Evolutionary conservation across 2,888 invertebrate genomes (phyloP).

Genomic region (Lobophora halterata): DNA sequence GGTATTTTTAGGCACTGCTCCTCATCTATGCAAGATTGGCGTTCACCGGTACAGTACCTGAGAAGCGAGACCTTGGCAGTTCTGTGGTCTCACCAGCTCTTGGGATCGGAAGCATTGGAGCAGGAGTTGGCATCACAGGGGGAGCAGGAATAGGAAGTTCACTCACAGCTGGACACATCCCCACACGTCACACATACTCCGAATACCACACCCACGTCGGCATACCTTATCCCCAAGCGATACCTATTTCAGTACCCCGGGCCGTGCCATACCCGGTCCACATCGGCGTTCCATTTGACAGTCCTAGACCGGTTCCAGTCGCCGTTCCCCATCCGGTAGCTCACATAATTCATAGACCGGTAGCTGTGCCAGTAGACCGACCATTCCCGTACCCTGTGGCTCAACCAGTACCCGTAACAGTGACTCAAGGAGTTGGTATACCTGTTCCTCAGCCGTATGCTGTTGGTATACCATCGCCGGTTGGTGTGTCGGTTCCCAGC

Average conservation of each 20-base stretch:
- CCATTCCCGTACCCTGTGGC: constrained; percentile 79
- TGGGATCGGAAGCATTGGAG: background rate
- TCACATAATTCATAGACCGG: constrained; percentile 66
- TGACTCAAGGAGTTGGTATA: constrained; percentile 75
- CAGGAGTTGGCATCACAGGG: constrained; percentile 2
- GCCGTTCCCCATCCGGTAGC: constrained; percentile 74
- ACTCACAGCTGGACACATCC: constrained; percentile 35
- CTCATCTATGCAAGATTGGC: constrained; percentile 30
- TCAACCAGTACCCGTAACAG: constrained; percentile 74
- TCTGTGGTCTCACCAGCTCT: constrained; percentile 17
- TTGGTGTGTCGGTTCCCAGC: constrained; percentile 38
- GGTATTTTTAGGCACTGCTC: constrained; percentile 46
- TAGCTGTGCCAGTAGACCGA: constrained; percentile 73
- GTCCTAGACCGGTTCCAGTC: constrained; percentile 70
- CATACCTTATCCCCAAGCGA: constrained; percentile 75
- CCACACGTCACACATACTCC: constrained; percentile 60
- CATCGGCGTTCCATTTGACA: constrained; percentile 72
- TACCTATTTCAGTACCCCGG: constrained; percentile 56
- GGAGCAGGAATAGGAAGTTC: background rate
- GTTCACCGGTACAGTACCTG: constrained; percentile 19
- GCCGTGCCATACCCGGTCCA: constrained; percentile 75
- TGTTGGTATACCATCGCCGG: constrained; percentile 63
- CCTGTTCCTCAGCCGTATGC: constrained; percentile 78
- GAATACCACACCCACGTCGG: constrained; percentile 74
- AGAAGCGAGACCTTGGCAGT: constrained; percentile 22